A percentile compares a stretch with the other conserved stretches of the same genome.
Evolutionary conservation across 2,797 vertebrate genomes (phyloP).

Genomic region (Chiloscyllium punctatum): DNA sequence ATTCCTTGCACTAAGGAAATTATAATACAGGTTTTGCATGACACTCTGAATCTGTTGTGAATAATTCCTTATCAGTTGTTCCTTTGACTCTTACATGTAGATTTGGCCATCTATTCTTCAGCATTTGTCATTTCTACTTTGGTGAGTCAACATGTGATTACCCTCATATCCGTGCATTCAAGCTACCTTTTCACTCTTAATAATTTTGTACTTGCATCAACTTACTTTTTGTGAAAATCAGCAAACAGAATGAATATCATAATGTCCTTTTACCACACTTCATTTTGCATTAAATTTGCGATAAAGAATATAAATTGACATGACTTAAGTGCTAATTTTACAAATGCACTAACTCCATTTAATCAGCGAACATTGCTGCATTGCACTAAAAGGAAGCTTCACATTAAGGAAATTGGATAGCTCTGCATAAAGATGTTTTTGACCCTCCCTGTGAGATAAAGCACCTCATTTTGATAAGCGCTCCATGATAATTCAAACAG

Average conservation of each 20-base stretch:
- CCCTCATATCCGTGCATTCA: neutral
- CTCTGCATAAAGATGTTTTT: neutral
- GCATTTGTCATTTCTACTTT: neutral
- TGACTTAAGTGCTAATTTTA: neutral
- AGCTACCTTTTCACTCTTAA: neutral
- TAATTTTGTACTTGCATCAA: neutral
- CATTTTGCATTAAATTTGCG: slow-evolving; percentile 15
- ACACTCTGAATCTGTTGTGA: neutral
- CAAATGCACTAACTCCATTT: neutral
- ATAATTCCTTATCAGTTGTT: neutral
- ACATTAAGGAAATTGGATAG: neutral
- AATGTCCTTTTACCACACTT: neutral
- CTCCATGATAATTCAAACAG: neutral
- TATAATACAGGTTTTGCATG: neutral
- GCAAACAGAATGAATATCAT: neutral
- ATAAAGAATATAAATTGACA: neutral
- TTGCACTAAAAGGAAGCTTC: neutral
- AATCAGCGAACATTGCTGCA: neutral
- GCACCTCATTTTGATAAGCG: neutral
- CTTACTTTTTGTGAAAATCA: neutral
- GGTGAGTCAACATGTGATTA: neutral
- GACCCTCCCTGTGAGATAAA: neutral
- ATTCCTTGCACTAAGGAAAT: neutral
- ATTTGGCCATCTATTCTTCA: neutral
- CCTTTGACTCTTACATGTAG: neutral